These are phyloP conservation scores for Crocidura indochinensis DNA, from an alignment of 2,797 vertebrate genomes.

Conservation along the genomic window DNA sequence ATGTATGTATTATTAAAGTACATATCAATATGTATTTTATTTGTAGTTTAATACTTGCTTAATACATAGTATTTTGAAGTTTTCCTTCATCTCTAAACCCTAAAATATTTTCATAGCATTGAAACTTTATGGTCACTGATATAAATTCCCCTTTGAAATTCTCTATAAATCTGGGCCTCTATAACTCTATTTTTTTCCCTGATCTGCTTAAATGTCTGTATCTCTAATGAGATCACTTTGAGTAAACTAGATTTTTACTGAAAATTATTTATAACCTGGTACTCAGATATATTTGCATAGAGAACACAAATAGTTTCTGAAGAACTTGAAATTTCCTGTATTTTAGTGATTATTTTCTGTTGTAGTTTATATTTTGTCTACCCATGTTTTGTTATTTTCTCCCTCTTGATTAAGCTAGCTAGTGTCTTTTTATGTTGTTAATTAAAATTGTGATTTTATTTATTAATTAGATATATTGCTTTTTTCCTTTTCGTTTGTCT, in stretches of 20 bases:
- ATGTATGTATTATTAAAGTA: too few relatives aligned
- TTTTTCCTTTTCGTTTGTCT: constrained; percentile 9
- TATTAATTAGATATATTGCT: neutral
- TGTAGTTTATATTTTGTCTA: constrained; percentile 6
- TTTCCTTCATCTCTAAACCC: constrained; percentile 34
- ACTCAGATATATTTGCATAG: constrained; percentile 67
- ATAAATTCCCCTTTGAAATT: constrained; percentile 46
- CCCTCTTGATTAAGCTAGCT: neutral
- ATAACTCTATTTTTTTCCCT: constrained; percentile 8
- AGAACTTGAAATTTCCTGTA: neutral
- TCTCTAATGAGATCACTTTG: constrained; percentile 44
- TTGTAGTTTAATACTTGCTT: constrained; percentile 9
- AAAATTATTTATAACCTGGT: neutral
- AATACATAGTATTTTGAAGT: constrained; percentile 37
- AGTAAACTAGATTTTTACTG: constrained; percentile 28
- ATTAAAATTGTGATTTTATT: neutral
- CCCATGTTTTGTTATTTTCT: neutral
- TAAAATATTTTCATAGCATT: neutral
- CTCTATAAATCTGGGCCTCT: neutral
- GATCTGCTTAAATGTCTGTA: constrained; percentile 13
- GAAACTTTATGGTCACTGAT: neutral
- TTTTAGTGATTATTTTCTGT: constrained; percentile 53
- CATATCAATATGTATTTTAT: constrained; percentile 37
- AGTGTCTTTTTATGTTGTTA: constrained; percentile 45
- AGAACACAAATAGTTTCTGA: neutral